Percentiles rank a stretch among this genome's conserved stretches.
phyloP scores from a whole-genome alignment of 2,113 vertebrate species.

The Cololabis saira region DNA sequence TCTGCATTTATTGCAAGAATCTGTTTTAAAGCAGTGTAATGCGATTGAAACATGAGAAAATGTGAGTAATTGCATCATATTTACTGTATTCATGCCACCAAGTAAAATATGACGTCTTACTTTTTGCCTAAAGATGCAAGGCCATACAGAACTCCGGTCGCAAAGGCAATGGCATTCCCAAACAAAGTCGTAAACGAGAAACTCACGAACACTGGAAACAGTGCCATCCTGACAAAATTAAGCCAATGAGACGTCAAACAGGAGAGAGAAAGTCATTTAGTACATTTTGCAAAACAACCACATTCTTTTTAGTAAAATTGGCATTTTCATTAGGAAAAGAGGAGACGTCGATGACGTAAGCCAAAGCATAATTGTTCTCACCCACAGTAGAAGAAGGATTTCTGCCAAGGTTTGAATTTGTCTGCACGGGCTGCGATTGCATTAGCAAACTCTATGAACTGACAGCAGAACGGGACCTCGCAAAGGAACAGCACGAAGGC shows the following conservation, averaged over 20 bases:
- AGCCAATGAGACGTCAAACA: neutral
- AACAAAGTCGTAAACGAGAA: conserved; percentile 92
- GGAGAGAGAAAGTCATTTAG: conserved; percentile 8
- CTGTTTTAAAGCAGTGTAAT: conserved; percentile 36
- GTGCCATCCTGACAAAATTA: conserved; percentile 87
- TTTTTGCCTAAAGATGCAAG: conserved; percentile 93
- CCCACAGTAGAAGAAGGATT: conserved; percentile 95
- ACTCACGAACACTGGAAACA: conserved; percentile 87
- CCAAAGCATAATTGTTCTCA: conserved; percentile 68
- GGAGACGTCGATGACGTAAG: neutral
- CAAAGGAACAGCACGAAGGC: conserved; percentile 93
- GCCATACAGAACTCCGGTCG: conserved; percentile 93
- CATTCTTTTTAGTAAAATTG: neutral
- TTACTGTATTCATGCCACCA: neutral
- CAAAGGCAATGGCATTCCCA: conserved; percentile 93
- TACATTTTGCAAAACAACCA: neutral
- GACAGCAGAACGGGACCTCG: conserved; percentile 96
- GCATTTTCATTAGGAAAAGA: neutral
- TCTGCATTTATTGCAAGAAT: conserved; percentile 34
- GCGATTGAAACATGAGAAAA: conserved; percentile 21
- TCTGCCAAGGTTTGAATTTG: conserved; percentile 92
- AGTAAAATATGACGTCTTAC: conserved; percentile 70
- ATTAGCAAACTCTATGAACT: conserved; percentile 95
- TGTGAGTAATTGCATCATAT: conserved; percentile 11
- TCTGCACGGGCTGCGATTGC: conserved; percentile 84